Evolutionary conservation across 2,888 invertebrate genomes (phyloP), one percentile per base, ranked within the genome.

Genomic region (Epinotia ramella): DNA sequence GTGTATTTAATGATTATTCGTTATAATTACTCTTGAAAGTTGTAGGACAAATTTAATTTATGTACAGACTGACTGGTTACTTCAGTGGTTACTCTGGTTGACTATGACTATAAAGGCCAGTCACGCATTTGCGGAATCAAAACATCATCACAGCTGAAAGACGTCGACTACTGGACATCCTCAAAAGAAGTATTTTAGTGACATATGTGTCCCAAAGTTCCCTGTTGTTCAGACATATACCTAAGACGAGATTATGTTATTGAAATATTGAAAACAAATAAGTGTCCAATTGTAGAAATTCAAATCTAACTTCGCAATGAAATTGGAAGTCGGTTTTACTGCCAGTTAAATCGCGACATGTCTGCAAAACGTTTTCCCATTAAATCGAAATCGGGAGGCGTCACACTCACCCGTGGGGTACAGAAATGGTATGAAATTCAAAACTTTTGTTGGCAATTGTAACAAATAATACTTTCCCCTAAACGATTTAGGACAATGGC

Each of bases 401-500:
- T 70, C 64, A 68, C 69, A 49, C 59, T 64, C 63, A 24, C 44
- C 16, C 49, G 40, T 56, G 56, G 76, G 76, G 76, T 53, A 66
- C 72, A 72, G 62, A 72, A 76, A 76, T 63, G 66, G 67, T 72
- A 72, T 76, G 72, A 76, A 76, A 76, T 76, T 76, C 57, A 67
- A 76, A 76, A 76, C 76, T 76, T 76, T 72, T 76, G 72, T 76
- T 53, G 71, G 46, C 66, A 79, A 80, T 80, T 67, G 63, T 79
- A 73, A 80, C 78, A 79, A 77, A 80, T 81, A 82, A 82, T 81
- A 80, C 80, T 84, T 84, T 87, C 89, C 91, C 92, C 89, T 87
- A 88, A 89, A 87, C 86, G 85, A 86, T 86, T 84, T 78, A 80
- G 82, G 84, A 93, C 93, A 93, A 93, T 87, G 82, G 89, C 84